Conservation (phyloP, 1,140 invertebrate genomes). For the Acyrthosiphon pisum region DNA sequence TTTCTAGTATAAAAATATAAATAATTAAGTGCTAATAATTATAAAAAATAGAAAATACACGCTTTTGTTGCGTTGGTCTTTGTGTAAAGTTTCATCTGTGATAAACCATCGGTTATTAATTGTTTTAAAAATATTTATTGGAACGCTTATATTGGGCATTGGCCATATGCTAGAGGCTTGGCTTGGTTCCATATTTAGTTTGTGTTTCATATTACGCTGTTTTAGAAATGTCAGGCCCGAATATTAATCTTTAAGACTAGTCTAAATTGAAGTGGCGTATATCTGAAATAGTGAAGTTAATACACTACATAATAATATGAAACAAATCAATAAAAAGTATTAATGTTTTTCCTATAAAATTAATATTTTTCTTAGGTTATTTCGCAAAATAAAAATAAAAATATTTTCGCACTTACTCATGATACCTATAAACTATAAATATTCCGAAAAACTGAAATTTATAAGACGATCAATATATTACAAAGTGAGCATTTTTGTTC, state of each 20-base stretch:
- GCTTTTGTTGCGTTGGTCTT: background rate
- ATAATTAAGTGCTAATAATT: background rate
- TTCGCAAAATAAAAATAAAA: background rate
- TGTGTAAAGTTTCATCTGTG: background rate
- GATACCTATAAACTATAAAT: background rate
- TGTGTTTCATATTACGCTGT: background rate
- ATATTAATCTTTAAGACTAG: background rate
- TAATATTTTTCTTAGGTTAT: background rate
- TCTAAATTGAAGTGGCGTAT: background rate
- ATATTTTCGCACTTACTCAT: background rate
- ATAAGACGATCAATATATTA: background rate
- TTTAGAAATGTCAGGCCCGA: background rate
- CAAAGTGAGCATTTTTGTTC: background rate
- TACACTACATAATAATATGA: background rate
- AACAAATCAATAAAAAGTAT: background rate
- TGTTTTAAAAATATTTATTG: background rate
- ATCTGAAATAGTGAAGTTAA: background rate
- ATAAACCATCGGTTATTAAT: background rate
- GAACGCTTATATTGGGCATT: background rate
- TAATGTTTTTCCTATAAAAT: too few relatives aligned
- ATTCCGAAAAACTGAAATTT: background rate
- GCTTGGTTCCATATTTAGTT: background rate
- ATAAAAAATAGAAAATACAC: background rate
- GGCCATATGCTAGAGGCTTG: background rate
- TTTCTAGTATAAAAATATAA: too few relatives aligned